Evolutionary conservation across 2,888 invertebrate genomes (phyloP).

Genomic region (Drepana falcataria): DNA sequence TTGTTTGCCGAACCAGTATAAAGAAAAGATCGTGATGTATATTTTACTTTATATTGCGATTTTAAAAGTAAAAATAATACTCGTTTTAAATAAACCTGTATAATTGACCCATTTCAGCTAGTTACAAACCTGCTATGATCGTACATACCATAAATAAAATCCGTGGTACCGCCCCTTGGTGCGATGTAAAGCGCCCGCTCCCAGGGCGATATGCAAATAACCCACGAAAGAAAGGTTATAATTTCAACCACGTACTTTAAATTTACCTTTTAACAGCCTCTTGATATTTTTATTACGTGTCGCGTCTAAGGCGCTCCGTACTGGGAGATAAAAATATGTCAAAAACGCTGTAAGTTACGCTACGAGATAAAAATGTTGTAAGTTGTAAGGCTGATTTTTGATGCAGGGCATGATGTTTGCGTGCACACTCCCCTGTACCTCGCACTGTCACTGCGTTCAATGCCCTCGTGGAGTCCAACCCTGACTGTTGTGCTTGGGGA

Average conservation of each 20-base stretch:
- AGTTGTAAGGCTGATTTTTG: conserved; percentile 47
- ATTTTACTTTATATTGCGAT: too few relatives aligned
- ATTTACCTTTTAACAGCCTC: conserved; percentile 66
- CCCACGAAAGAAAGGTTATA: conserved; percentile 46
- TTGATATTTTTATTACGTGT: conserved; percentile 69
- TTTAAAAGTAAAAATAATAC: too few relatives aligned
- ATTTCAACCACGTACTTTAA: conserved; percentile 66
- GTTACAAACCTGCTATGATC: not conserved
- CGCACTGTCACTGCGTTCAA: too few relatives aligned
- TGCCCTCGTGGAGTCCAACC: too few relatives aligned
- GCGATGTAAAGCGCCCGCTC: conserved; percentile 16
- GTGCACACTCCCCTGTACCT: too few relatives aligned
- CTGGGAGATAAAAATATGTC: conserved; percentile 44
- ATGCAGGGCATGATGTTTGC: conserved; percentile 55
- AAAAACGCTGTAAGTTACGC: conserved; percentile 21
- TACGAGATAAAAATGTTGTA: conserved; percentile 46
- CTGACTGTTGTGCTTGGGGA: too few relatives aligned
- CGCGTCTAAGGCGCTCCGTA: conserved; percentile 49
- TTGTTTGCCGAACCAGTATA: too few relatives aligned
- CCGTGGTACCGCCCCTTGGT: not conserved
- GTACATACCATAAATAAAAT: conserved; percentile 7
- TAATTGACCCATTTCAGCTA: too few relatives aligned
- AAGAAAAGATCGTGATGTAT: too few relatives aligned
- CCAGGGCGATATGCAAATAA: conserved; percentile 49
- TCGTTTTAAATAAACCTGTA: too few relatives aligned